Evolutionary conservation across 2,113 vertebrate genomes (phyloP).

Genomic region (Apus apus): DNA sequence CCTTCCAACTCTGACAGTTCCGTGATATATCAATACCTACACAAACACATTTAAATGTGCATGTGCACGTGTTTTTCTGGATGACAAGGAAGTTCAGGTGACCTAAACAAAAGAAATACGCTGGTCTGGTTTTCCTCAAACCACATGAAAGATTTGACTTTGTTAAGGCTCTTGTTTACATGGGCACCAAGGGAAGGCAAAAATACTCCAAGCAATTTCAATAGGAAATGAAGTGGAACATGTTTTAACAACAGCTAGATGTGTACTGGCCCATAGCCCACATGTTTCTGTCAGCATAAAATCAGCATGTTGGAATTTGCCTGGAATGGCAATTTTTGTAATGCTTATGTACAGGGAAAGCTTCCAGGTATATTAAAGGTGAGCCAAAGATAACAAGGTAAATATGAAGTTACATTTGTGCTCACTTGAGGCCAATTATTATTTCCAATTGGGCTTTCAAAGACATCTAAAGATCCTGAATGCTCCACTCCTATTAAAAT

Average conservation of each 20-base stretch:
- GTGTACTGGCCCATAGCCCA: not conserved
- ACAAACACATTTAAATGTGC: not conserved
- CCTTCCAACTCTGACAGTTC: no score
- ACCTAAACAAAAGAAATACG: not conserved
- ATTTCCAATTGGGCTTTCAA: not conserved
- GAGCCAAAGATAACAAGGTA: not conserved
- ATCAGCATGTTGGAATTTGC: not conserved
- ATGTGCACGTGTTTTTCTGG: not conserved
- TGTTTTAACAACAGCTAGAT: not conserved
- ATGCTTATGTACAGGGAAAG: not conserved
- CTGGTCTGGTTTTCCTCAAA: not conserved
- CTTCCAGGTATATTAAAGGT: not conserved
- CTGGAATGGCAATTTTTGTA: not conserved
- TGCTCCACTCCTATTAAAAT: not conserved
- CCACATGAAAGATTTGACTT: not conserved
- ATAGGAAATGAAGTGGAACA: not conserved
- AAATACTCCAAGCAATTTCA: not conserved
- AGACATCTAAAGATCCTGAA: not conserved
- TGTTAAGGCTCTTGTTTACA: not conserved
- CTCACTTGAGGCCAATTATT: constrained; percentile 28
- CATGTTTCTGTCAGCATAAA: not conserved
- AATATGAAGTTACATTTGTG: not conserved
- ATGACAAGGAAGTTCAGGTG: not conserved
- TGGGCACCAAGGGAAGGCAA: not conserved
- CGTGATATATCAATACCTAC: not conserved